Conservation (phyloP, 2,888 invertebrate genomes). For the Choristoneura rosaceana region DNA sequence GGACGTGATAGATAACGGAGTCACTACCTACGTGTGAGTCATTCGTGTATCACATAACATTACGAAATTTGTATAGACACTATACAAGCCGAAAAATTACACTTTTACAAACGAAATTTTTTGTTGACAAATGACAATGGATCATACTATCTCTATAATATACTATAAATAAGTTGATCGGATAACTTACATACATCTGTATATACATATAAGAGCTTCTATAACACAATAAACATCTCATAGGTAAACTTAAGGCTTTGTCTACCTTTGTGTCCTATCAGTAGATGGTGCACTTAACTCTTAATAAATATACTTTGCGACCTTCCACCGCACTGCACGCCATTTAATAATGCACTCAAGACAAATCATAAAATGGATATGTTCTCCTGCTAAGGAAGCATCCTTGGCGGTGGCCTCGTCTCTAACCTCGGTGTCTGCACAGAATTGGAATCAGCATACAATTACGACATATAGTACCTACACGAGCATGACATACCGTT, state of each 20-base stretch:
- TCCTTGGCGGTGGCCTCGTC: slow-evolving; percentile 14
- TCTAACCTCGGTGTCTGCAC: slow-evolving; percentile 9
- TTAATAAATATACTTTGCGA: neutral
- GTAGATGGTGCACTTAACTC: too few relatives aligned
- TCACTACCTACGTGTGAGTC: too few relatives aligned
- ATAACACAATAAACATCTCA: neutral
- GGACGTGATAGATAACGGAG: too few relatives aligned
- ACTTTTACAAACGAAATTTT: too few relatives aligned
- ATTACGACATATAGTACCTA: neutral
- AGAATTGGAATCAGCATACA: slow-evolving; percentile 11
- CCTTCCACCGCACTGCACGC: slow-evolving; percentile 1
- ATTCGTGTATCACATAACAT: too few relatives aligned
- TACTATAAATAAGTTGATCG: too few relatives aligned
- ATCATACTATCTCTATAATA: too few relatives aligned
- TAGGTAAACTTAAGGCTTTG: neutral
- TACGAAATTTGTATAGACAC: too few relatives aligned
- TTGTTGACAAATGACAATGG: too few relatives aligned
- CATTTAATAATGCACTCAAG: slow-evolving; percentile 25
- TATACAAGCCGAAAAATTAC: too few relatives aligned
- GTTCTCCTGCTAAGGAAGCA: slow-evolving; percentile 24
- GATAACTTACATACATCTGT: too few relatives aligned
- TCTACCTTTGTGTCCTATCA: neutral
- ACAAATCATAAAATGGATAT: slow-evolving; percentile 16
- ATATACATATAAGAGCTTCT: too few relatives aligned
- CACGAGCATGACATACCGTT: neutral